Percentiles rank a stretch among this genome's conserved stretches.
Evolutionary conservation across 2,888 invertebrate genomes (phyloP).

Genomic region (Drosophila merina): DNA sequence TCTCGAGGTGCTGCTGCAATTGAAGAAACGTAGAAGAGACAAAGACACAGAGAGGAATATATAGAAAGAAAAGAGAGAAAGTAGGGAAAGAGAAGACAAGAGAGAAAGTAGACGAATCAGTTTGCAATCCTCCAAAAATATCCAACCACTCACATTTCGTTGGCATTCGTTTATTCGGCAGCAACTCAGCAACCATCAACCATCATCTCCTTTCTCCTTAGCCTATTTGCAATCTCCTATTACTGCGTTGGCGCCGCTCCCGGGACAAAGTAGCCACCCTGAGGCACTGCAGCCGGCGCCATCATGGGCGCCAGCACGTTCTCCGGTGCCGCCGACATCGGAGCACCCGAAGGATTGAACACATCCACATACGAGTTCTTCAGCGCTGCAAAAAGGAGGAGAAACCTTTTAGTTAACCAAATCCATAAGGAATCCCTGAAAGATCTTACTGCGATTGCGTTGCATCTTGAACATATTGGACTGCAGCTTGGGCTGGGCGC

Average conservation of each 20-base stretch:
- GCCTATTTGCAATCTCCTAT: slow-evolving; percentile 18
- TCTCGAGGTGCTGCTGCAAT: background rate
- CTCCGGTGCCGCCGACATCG: slow-evolving; percentile 79
- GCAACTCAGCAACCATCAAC: background rate
- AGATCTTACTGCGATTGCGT: slow-evolving; percentile 89
- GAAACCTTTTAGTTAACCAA: background rate
- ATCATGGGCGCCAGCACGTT: slow-evolving; percentile 83
- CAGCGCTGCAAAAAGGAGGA: slow-evolving; percentile 88
- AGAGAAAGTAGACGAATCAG: background rate
- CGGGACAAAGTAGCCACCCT: slow-evolving; percentile 83
- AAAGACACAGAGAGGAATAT: background rate
- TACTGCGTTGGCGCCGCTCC: slow-evolving; percentile 24
- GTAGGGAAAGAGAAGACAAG: background rate
- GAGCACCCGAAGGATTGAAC: slow-evolving; percentile 89
- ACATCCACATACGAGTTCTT: slow-evolving; percentile 96
- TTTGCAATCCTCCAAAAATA: background rate
- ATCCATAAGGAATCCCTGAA: background rate
- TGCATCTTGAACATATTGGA: slow-evolving; percentile 92
- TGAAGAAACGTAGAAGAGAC: background rate
- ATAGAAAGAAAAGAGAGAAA: background rate
- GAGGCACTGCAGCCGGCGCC: slow-evolving; percentile 82
- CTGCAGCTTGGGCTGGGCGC: slow-evolving; percentile 81
- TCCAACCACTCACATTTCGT: slow-evolving; percentile 34
- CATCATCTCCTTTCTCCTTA: slow-evolving; percentile 4
- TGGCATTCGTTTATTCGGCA: slow-evolving; percentile 23